Conservation (phyloP, 2,113 vertebrate species). For the Anguilla japonica region DNA sequence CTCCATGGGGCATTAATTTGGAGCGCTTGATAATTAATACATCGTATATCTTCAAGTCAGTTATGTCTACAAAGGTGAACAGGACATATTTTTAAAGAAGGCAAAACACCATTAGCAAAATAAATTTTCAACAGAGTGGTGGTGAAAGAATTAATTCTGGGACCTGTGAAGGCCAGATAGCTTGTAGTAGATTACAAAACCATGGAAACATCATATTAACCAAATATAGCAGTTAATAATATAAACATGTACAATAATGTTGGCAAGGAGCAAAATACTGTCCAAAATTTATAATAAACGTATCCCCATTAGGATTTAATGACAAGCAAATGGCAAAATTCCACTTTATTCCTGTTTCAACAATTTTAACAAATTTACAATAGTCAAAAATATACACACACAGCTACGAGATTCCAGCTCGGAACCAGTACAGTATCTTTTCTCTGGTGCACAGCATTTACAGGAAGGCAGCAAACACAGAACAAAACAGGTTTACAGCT, state of each 20-base stretch:
- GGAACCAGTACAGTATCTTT: not conserved
- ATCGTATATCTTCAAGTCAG: too few relatives aligned
- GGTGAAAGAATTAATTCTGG: not conserved
- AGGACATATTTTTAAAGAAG: too few relatives aligned
- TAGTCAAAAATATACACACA: not conserved
- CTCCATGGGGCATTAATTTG: too few relatives aligned
- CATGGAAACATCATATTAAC: not conserved
- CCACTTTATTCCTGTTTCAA: not conserved
- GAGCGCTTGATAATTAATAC: too few relatives aligned
- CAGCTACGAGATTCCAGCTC: not conserved
- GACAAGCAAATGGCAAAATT: not conserved
- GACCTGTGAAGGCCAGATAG: not conserved
- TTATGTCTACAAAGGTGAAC: too few relatives aligned
- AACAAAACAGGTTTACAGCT: constrained; percentile 22
- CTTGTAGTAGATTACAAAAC: not conserved
- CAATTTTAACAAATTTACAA: not conserved
- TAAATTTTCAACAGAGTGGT: not conserved
- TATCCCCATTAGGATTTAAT: not conserved
- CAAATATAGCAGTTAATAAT: not conserved
- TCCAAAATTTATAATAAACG: not conserved
- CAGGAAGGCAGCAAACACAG: constrained; percentile 10
- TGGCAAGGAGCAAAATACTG: not conserved
- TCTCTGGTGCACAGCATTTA: not conserved
- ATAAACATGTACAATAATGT: not conserved
- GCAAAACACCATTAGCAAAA: not conserved